A percentile compares a stretch with the other conserved stretches of the same genome.
Conservation (phyloP, 2,797 vertebrate species). For the Apogon talboti region DNA sequence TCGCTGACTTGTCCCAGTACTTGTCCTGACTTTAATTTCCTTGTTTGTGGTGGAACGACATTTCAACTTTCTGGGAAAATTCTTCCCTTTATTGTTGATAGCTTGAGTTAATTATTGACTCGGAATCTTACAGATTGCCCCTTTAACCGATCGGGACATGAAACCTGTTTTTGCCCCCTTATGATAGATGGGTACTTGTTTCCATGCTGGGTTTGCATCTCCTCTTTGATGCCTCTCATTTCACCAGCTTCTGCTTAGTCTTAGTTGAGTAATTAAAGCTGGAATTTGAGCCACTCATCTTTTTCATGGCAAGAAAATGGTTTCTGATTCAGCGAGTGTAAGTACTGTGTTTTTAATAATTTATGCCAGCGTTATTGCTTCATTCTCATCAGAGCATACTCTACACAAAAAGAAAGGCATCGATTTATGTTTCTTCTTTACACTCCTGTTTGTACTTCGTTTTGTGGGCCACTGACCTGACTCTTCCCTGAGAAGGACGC, state of each 20-base stretch:
- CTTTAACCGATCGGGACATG: too few relatives aligned
- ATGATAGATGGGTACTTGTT: too few relatives aligned
- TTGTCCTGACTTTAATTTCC: too few relatives aligned
- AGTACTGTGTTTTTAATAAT: conserved; percentile 62
- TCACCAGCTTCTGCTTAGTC: background rate
- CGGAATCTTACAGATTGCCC: too few relatives aligned
- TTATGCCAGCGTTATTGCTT: conserved; percentile 42
- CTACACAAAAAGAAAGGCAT: conserved; percentile 37
- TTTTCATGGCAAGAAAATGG: conserved; percentile 24
- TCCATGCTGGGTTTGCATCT: too few relatives aligned
- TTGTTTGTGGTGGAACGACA: too few relatives aligned
- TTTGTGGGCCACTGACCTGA: conserved; percentile 16
- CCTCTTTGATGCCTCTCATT: too few relatives aligned
- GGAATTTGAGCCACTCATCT: conserved; percentile 1
- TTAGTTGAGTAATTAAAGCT: background rate
- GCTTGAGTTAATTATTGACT: too few relatives aligned
- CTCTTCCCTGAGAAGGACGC: conserved; percentile 2
- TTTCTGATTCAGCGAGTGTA: conserved; percentile 37
- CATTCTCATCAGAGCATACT: conserved; percentile 21
- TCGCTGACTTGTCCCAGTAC: too few relatives aligned
- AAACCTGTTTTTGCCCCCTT: too few relatives aligned
- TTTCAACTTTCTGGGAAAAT: too few relatives aligned
- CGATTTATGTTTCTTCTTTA: conserved; percentile 48
- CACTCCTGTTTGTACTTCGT: background rate
- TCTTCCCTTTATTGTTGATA: too few relatives aligned